phyloP scores from a whole-genome alignment of 2,113 vertebrate genomes.

The Setophaga kirtlandii region DNA sequence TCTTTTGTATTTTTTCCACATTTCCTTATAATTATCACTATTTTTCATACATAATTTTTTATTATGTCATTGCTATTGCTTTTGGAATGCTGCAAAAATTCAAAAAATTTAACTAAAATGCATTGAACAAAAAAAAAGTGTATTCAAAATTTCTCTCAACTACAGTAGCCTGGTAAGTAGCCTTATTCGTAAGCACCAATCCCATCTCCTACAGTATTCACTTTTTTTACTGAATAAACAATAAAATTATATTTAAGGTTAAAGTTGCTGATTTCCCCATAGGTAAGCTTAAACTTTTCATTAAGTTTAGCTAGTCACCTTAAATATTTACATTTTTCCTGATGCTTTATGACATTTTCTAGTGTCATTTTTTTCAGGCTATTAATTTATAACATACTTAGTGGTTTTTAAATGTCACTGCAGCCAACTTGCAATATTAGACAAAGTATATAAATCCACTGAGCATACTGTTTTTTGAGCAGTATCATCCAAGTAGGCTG shows the following conservation, averaged over 20 bases:
- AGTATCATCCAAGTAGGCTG: not conserved
- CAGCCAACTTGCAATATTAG: not conserved
- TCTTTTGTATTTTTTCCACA: not conserved
- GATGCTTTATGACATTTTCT: slow-evolving; percentile 32
- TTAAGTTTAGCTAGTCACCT: slow-evolving; percentile 33
- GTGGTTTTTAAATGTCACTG: slow-evolving; percentile 45
- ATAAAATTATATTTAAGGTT: slow-evolving; percentile 37
- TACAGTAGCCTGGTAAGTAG: not conserved
- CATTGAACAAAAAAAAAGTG: not conserved
- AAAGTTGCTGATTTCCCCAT: slow-evolving; percentile 29
- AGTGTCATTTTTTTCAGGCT: not conserved
- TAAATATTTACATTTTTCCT: slow-evolving; percentile 60
- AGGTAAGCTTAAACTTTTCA: slow-evolving; percentile 38
- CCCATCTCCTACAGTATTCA: not conserved
- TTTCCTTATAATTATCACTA: not conserved
- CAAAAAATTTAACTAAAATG: not conserved
- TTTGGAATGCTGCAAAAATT: not conserved
- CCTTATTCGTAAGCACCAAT: not conserved
- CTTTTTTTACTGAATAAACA: slow-evolving; percentile 32
- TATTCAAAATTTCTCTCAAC: not conserved
- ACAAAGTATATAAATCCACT: not conserved
- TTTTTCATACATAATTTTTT: not conserved
- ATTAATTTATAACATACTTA: slow-evolving; percentile 38
- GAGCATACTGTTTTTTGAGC: not conserved
- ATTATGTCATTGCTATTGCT: not conserved